Evolutionary conservation across 2,113 vertebrate genomes (phyloP), one percentile per base, ranked within the genome.

Genomic region (Mobula hypostoma): DNA sequence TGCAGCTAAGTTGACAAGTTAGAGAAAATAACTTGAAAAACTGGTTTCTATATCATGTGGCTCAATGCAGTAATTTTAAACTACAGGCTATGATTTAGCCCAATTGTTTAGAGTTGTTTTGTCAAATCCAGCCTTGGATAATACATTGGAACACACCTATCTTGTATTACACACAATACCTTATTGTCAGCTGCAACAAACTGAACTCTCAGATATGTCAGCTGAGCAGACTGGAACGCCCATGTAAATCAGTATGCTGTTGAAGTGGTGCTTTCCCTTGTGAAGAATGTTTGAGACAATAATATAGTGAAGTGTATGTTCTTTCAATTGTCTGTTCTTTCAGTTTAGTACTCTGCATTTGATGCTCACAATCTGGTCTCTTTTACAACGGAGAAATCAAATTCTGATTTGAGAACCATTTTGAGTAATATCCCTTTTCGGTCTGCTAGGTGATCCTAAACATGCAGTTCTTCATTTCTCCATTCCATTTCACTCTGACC

Each of bases 111-210:
- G 5, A 56, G 5, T 93, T 93, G 91, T 74, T 56, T 74, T 56
- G 91, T 66, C 61, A 68, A 90, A 90, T 90, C 61, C 85, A 66
- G n/a, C 15, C 66, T 90, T 66, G 61, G 21, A 66, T 93, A 74
- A 93, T 93, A 56, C 72, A 93, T 93, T 76, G 11, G 9, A 93
- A 93, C 91, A 93, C 91, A 93, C 91, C 91, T 93, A 74, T 74
- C 68, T 93, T 76, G 70, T 74, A 70, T 93, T 93, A 74, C 24
- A 93, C 70, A 74, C 91, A 56, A 29, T 12, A 11, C 29, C 21
- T 74, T 40, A 74, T 56, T 40, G 40, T 36, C 36, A 56, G 68
- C 74, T 48, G 91, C 91, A 93, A 93, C 91, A 93, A 48, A 27
- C 72, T 93, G 70, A 48, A 93, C 3, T 27, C 24, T 48, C 32